Conservation (phyloP, 2,888 invertebrate species). For the Andrena bucephala region DNA sequence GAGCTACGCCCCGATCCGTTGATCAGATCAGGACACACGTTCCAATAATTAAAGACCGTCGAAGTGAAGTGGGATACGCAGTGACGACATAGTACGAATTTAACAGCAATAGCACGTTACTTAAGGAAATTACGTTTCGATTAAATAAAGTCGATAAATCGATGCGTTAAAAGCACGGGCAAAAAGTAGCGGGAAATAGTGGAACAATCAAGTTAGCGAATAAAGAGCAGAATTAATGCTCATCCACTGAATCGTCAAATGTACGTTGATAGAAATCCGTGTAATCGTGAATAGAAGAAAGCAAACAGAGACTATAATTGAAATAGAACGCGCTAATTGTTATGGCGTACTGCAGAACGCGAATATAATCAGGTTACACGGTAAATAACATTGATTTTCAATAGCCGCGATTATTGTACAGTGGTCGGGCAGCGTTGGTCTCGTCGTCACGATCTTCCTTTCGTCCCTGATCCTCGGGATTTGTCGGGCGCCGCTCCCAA, state of each 20-base stretch:
- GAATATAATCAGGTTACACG: constrained; percentile 40
- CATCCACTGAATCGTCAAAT: too few species aligned
- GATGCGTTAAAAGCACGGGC: too few species aligned
- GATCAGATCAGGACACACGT: background rate
- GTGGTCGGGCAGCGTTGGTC: constrained; percentile 21
- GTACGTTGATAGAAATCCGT: too few species aligned
- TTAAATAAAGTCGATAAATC: too few species aligned
- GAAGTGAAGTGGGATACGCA: background rate
- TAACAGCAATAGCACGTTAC: too few species aligned
- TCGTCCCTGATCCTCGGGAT: constrained; percentile 38
- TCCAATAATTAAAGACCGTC: background rate
- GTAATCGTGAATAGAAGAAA: background rate
- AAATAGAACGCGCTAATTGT: constrained; percentile 22
- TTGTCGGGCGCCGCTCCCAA: constrained; percentile 54
- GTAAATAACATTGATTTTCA: constrained; percentile 49
- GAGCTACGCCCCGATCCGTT: background rate
- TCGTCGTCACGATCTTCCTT: constrained; percentile 38
- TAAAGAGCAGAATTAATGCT: too few species aligned
- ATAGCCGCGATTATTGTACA: constrained; percentile 38
- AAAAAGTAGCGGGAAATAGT: too few species aligned
- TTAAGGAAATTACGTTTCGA: too few species aligned
- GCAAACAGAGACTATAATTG: background rate
- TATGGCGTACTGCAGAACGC: constrained; percentile 8
- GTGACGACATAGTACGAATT: too few species aligned
- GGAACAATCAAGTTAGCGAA: too few species aligned